Base-by-base conservation (phyloP, 2,113 vertebrate species). In the Panthera uncia region DNA sequence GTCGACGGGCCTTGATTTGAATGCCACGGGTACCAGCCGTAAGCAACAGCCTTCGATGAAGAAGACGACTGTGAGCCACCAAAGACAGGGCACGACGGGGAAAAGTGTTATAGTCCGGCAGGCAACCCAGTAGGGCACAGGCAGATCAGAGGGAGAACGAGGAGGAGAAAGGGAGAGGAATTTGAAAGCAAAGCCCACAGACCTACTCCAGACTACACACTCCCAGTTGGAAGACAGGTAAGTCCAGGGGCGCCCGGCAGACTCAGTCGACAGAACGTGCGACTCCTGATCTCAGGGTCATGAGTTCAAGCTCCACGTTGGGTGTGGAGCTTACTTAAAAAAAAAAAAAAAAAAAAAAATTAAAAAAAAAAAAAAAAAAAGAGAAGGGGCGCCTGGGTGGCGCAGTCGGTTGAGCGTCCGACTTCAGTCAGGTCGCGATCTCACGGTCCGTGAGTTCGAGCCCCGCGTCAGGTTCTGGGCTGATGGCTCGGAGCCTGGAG, bases 11-110 rank as follows among this genome's bases (percentile, higher is more conserved):
- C 80, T 11, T 36, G 27, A 68, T 27, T 1, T 45, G 85, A 79
- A 89, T 2, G 55, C n/a, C 81, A 23, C 66, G 3, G 12, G 66
- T 0, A 4, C 12, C 69, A 14, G 48, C 71, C 2, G 27, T 6
- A 55, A 83, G 63, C 14, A 3, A 33, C 11, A 12, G 65, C 36
- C 55, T 31, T 69, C 52, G 45, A 23, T 27, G 25, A 2, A 50
- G 92, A n/a, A 52, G 94, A 52, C 19, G 55, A 11, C 41, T 57
- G 82, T 1, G 4, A 65, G 79, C 19, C 65, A 57, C 45, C 31
- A 2, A 61, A 48, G 48, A 33, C 0, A 15, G 13, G 14, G 68
- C 10, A 1, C 31, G 0, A 14, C n/a, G n/a, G n/a, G 25, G 13
- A 21, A 12, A 41, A 19, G 27, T 38, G 10, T 21, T 2, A 5